Evolutionary conservation across 2,113 vertebrate species (phyloP).

Genomic region (Hemicordylus capensis): DNA sequence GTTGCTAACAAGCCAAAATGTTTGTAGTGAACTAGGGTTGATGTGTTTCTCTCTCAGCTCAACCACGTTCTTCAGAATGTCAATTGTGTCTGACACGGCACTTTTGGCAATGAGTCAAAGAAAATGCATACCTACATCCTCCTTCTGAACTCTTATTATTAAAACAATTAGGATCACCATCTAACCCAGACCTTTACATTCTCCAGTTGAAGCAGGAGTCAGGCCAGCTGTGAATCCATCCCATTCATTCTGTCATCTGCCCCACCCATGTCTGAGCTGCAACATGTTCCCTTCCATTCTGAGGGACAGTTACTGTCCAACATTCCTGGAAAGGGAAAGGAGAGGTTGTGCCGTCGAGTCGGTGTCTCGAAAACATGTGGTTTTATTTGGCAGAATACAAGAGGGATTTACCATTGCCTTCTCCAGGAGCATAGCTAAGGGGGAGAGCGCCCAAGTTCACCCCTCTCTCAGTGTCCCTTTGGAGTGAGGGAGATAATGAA

Average conservation of each 20-base stretch:
- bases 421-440: too few relatives aligned
- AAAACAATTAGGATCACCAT: not conserved
- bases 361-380: too few relatives aligned
- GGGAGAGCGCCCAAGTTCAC: too few relatives aligned
- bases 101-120: not conserved
- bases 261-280: not conserved
- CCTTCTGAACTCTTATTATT: not conserved
- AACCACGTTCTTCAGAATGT: not conserved
- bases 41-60: not conserved
- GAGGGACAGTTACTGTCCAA: constrained; percentile 30
- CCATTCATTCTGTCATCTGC: not conserved
- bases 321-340: constrained; percentile 5
- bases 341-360: too few relatives aligned
- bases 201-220: not conserved
- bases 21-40: too few relatives aligned
- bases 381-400: too few relatives aligned
- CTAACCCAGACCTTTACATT: not conserved
- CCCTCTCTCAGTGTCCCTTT: too few relatives aligned
- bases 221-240: not conserved
- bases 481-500: too few relatives aligned
- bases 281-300: not conserved
- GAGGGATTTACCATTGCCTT: too few relatives aligned
- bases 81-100: not conserved
- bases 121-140: not conserved
- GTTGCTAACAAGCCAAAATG: too few relatives aligned